These are phyloP conservation scores for Furcula furcula DNA, from an alignment of 2,888 invertebrate species.

Conservation along the genomic window DNA sequence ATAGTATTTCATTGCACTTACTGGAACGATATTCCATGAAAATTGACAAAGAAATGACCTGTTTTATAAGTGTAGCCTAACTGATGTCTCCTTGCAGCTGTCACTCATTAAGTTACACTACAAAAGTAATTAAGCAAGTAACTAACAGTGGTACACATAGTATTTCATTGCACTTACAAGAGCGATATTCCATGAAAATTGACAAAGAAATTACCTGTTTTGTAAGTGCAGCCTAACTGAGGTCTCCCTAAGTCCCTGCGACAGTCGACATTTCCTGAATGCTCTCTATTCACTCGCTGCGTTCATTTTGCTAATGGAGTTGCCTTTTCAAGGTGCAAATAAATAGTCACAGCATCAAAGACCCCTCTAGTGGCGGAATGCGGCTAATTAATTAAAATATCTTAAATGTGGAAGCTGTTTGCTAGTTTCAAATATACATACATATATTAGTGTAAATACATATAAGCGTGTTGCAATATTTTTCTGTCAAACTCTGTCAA, in stretches of 20 bases:
- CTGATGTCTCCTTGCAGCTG: too few species aligned
- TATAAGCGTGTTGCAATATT: too few species aligned
- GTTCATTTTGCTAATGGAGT: slow-evolving; percentile 77
- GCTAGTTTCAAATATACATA: too few species aligned
- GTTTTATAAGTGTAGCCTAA: too few species aligned
- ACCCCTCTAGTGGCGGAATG: slow-evolving; percentile 39
- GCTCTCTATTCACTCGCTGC: slow-evolving; percentile 65
- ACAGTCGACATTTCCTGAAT: slow-evolving; percentile 51
- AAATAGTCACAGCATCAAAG: slow-evolving; percentile 57
- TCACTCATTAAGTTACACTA: too few species aligned
- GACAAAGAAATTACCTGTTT: slow-evolving; percentile 1
- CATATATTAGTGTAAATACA: too few species aligned
- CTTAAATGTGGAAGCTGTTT: background rate
- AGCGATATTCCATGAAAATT: background rate
- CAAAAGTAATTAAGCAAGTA: too few species aligned
- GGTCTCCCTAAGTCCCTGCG: slow-evolving; percentile 17
- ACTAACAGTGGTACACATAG: too few species aligned
- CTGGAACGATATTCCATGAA: too few species aligned
- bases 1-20: too few species aligned
- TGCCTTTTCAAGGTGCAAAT: slow-evolving; percentile 70
- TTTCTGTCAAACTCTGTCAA: too few species aligned
- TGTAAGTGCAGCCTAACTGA: background rate
- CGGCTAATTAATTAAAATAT: slow-evolving; percentile 59
- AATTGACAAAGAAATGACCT: too few species aligned
- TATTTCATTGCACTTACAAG: background rate